These are phyloP conservation scores for Yponomeuta evonymella DNA, from an alignment of 2,888 invertebrate genomes.

Conservation along the genomic window DNA sequence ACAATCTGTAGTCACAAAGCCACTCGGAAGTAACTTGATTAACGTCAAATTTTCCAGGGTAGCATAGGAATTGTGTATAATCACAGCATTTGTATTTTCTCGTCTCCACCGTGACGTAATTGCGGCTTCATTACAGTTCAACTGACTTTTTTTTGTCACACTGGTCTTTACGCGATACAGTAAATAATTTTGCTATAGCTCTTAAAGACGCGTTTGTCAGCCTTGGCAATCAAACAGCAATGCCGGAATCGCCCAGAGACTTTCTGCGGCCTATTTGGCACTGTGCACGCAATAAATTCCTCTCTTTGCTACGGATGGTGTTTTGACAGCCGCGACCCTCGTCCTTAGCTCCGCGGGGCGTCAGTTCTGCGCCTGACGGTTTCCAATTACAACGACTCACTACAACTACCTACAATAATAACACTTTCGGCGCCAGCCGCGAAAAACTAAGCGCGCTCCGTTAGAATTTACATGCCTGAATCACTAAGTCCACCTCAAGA, in stretches of 20 bases:
- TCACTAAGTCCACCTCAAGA: too few relatives aligned
- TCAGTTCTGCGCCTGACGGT: slow-evolving; percentile 58
- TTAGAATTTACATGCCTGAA: too few relatives aligned
- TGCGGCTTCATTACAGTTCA: too few relatives aligned
- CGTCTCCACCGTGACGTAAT: too few relatives aligned
- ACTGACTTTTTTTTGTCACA: too few relatives aligned
- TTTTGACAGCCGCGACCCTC: slow-evolving; percentile 60
- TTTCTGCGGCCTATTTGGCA: too few relatives aligned
- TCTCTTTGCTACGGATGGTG: slow-evolving; percentile 33
- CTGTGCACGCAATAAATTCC: slow-evolving; percentile 13
- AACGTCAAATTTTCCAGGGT: slow-evolving; percentile 21
- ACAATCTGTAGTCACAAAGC: slow-evolving; percentile 55
- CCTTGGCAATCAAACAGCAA: not conserved
- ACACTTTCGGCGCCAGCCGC: slow-evolving; percentile 44
- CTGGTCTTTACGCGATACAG: too few relatives aligned
- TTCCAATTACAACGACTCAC: slow-evolving; percentile 66
- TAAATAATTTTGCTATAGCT: too few relatives aligned
- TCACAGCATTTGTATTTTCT: too few relatives aligned
- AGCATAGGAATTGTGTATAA: too few relatives aligned
- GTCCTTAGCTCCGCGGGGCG: slow-evolving; percentile 59
- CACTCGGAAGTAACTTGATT: slow-evolving; percentile 60
- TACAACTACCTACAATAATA: slow-evolving; percentile 31
- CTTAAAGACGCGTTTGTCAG: too few relatives aligned
- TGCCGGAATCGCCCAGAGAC: not conserved
- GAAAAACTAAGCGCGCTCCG: too few relatives aligned